Percentiles rank a stretch among this genome's conserved stretches.
These are phyloP conservation scores for Buathra laborator DNA, from an alignment of 2,888 invertebrate species.

Conservation along the genomic window DNA sequence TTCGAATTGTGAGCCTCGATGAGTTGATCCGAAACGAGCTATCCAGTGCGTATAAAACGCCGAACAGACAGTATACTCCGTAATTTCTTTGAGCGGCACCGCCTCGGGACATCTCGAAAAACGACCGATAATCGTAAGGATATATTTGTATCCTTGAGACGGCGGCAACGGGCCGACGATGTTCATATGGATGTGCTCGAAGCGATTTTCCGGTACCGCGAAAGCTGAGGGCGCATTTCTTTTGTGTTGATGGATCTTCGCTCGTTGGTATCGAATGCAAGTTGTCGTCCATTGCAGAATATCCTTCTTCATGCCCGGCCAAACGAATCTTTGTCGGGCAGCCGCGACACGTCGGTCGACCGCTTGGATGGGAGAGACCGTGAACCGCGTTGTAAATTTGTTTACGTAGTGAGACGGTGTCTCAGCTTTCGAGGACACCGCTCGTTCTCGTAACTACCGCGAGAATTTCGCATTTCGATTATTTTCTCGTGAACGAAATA, in stretches of 20 bases:
- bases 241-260: conserved; percentile 76
- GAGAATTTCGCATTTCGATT: too few relatives aligned
- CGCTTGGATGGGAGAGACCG: conserved; percentile 66
- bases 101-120: conserved; percentile 64
- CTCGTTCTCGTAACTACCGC: too few relatives aligned
- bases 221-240: conserved; percentile 59
- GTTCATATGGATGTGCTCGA: conserved; percentile 71
- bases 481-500: too few relatives aligned
- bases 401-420: too few relatives aligned
- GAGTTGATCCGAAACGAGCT: conserved; percentile 72
- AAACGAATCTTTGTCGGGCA: conserved; percentile 71
- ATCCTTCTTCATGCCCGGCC: conserved; percentile 74
- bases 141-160: conserved; percentile 51
- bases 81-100: conserved; percentile 45
- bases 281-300: conserved; percentile 72
- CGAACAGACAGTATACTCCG: conserved; percentile 36
- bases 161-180: conserved; percentile 62
- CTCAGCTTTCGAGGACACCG: too few relatives aligned
- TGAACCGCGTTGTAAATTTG: conserved; percentile 65
- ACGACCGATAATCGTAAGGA: conserved; percentile 52
- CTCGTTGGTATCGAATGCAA: conserved; percentile 77
- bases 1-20: conserved; percentile 75
- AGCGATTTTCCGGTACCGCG: conserved; percentile 68
- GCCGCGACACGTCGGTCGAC: conserved; percentile 57
- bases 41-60: conserved; percentile 72